phyloP scores from a whole-genome alignment of 2,888 invertebrate genomes.

The Gisinianus flammeolus region DNA sequence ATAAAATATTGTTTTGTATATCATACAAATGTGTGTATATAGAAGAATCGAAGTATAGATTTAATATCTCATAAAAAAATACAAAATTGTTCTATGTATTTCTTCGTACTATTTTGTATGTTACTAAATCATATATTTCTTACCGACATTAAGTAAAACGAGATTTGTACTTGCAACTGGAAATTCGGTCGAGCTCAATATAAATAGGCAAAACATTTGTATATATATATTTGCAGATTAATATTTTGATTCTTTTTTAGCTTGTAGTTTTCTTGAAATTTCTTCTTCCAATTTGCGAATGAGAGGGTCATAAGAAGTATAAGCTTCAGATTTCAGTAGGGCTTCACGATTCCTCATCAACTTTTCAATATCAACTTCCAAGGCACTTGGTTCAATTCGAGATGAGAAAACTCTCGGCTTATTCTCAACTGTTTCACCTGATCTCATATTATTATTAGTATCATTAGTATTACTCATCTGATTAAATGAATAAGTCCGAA shows the following conservation, averaged over 20 bases:
- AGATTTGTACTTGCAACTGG: no score
- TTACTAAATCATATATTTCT: no score
- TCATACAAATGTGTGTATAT: no score
- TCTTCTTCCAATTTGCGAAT: constrained; percentile 18
- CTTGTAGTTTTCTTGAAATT: constrained; percentile 14
- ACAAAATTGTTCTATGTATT: no score
- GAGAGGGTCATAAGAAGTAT: constrained; percentile 6
- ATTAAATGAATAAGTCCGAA: neutral
- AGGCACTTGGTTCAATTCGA: neutral
- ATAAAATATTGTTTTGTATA: no score
- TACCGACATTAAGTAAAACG: no score
- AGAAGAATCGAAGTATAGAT: no score
- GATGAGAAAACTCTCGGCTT: neutral
- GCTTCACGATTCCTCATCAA: constrained; percentile 1
- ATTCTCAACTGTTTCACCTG: neutral
- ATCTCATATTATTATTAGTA: neutral
- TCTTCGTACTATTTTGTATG: no score
- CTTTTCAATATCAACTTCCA: constrained; percentile 21
- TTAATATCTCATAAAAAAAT: no score
- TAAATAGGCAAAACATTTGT: neutral
- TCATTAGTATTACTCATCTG: neutral
- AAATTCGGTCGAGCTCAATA: no score
- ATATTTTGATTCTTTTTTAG: neutral
- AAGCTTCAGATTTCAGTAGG: constrained; percentile 20
- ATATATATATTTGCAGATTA: neutral